phyloP scores from a whole-genome alignment of 2,888 invertebrate genomes.

The Arrhopalites spinosus region DNA sequence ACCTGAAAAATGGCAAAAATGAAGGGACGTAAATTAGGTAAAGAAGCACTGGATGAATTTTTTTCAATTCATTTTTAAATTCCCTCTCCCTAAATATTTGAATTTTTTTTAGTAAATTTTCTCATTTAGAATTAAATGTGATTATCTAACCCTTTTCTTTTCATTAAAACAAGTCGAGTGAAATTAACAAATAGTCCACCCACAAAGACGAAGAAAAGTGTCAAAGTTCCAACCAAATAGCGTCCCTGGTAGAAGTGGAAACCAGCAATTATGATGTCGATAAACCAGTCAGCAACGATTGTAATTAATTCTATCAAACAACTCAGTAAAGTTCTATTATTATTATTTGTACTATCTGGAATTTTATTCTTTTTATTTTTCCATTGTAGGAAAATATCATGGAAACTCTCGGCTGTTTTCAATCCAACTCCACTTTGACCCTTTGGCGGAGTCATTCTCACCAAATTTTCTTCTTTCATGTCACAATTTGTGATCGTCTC shows the following conservation, averaged over 20 bases:
- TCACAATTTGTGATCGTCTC: no score
- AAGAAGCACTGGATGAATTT: not conserved
- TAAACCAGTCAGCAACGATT: constrained; percentile 17
- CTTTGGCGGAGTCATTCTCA: no score
- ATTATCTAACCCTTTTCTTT: constrained; percentile 18
- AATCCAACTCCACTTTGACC: no score
- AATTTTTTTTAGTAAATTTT: no score
- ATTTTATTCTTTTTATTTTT: not conserved
- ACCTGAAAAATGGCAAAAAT: constrained; percentile 26
- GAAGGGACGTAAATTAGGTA: constrained; percentile 16
- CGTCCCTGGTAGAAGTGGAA: constrained; percentile 10
- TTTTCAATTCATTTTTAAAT: constrained; percentile 10
- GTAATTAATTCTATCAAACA: not conserved
- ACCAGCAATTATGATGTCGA: not conserved
- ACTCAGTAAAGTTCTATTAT: not conserved
- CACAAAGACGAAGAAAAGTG: constrained; percentile 18
- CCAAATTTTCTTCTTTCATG: no score
- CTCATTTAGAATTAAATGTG: no score
- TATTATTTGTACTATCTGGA: not conserved
- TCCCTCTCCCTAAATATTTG: not conserved
- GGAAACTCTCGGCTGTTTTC: no score
- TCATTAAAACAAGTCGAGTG: constrained; percentile 2
- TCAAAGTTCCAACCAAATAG: constrained; percentile 15
- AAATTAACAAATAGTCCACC: constrained; percentile 22
- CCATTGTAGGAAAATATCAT: not conserved